These are phyloP conservation scores for Manis crassicaudata DNA, from an alignment of 2,797 vertebrate species.

Conservation along the genomic window DNA sequence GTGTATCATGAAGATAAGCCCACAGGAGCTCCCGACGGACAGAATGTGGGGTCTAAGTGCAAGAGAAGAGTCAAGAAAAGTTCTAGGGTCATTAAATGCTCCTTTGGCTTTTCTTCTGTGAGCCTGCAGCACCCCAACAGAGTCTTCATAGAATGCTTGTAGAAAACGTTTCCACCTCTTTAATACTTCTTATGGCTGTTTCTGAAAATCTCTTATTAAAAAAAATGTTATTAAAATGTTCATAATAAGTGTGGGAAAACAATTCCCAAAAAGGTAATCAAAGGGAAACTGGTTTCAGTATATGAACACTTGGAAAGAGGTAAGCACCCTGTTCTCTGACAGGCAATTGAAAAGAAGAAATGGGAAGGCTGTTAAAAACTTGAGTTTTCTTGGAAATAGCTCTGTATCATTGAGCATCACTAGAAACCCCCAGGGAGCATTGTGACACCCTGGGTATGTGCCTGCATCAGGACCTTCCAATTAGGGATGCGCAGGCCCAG, in stretches of 20 bases:
- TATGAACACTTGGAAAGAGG: background rate
- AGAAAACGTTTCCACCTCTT: background rate
- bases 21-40: background rate
- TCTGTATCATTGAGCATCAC: background rate
- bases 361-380: background rate
- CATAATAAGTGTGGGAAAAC: background rate
- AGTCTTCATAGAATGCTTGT: background rate
- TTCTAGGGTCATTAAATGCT: background rate
- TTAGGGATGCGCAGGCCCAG: background rate
- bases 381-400: background rate
- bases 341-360: background rate
- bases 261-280: background rate
- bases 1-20: background rate
- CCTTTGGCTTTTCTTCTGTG: background rate
- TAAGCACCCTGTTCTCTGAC: background rate
- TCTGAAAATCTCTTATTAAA: background rate
- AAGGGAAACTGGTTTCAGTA: slow-evolving; percentile 5
- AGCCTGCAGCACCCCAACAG: background rate
- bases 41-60: background rate
- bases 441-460: background rate
- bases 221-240: slow-evolving; percentile 6
- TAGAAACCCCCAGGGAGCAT: background rate
- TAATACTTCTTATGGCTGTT: background rate
- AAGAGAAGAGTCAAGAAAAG: background rate
- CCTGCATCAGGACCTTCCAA: background rate